A percentile compares a stretch with the other conserved stretches of the same genome.
phyloP scores from a whole-genome alignment of 2,888 invertebrate genomes.

The Tenthredo mesomela region DNA sequence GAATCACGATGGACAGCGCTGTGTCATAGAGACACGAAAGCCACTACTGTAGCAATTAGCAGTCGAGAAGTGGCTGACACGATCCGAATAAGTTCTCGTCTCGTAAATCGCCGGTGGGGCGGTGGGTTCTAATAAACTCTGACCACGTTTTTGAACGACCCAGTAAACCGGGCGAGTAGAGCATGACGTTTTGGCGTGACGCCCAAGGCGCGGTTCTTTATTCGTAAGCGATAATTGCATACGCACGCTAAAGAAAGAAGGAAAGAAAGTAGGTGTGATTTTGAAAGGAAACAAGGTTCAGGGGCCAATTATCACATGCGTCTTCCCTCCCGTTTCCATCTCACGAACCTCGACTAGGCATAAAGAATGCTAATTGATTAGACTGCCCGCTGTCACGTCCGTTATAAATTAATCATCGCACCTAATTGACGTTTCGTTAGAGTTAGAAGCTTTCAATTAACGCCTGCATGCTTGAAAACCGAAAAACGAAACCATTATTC shows the following conservation, averaged over 20 bases:
- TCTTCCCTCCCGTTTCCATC: constrained; percentile 18
- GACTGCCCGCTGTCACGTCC: constrained; percentile 22
- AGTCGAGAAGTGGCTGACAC: constrained; percentile 60
- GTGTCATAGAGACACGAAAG: constrained; percentile 54
- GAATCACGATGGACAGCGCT: constrained; percentile 51
- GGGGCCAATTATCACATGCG: constrained; percentile 18
- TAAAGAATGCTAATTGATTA: constrained; percentile 7
- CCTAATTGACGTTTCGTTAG: neutral
- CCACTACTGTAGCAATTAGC: constrained; percentile 47
- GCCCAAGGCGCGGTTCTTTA: neutral
- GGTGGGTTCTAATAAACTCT: constrained; percentile 27
- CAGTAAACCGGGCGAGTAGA: constrained; percentile 16
- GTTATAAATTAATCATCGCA: constrained; percentile 10
- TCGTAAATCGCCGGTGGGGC: constrained; percentile 1
- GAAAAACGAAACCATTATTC: neutral
- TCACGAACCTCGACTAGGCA: neutral
- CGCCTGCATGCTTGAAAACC: neutral
- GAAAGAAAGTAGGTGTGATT: constrained; percentile 39
- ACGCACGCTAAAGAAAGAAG: neutral
- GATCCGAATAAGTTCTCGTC: constrained; percentile 56
- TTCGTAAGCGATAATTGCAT: constrained; percentile 11
- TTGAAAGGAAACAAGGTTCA: constrained; percentile 29
- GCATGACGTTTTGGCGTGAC: constrained; percentile 22
- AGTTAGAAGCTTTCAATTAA: neutral
- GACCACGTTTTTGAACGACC: constrained; percentile 41